phyloP scores from a whole-genome alignment of 2,113 vertebrate species.

The Engystomops pustulosus region DNA sequence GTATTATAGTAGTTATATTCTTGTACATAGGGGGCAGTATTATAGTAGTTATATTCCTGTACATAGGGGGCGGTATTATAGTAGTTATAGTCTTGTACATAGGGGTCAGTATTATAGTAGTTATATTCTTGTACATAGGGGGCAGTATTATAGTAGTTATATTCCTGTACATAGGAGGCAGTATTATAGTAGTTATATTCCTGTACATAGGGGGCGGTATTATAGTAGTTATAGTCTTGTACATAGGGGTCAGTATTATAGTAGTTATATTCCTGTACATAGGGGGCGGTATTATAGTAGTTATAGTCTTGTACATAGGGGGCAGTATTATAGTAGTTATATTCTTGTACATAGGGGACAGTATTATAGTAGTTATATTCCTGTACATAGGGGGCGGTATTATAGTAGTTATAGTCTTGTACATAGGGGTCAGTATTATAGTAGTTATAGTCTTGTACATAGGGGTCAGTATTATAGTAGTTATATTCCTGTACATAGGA shows the following conservation, averaged over 20 bases:
- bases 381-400: background rate
- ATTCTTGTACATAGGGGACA: background rate
- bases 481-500: background rate
- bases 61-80: background rate
- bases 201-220: background rate
- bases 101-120: background rate
- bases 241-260: background rate
- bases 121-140: background rate
- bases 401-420: background rate
- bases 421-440: background rate
- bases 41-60: constrained; percentile 3
- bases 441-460: background rate
- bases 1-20: background rate
- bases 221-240: background rate
- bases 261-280: background rate
- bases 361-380: background rate
- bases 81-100: background rate
- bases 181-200: constrained; percentile 14
- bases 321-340: constrained; percentile 4
- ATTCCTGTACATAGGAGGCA: background rate
- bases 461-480: background rate
- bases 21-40: background rate
- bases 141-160: constrained; percentile 7
- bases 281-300: background rate
- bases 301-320: background rate